A percentile compares a stretch with the other conserved stretches of the same genome.
Evolutionary conservation across 1,140 invertebrate genomes (phyloP).

Genomic region (Cherax destructor): DNA sequence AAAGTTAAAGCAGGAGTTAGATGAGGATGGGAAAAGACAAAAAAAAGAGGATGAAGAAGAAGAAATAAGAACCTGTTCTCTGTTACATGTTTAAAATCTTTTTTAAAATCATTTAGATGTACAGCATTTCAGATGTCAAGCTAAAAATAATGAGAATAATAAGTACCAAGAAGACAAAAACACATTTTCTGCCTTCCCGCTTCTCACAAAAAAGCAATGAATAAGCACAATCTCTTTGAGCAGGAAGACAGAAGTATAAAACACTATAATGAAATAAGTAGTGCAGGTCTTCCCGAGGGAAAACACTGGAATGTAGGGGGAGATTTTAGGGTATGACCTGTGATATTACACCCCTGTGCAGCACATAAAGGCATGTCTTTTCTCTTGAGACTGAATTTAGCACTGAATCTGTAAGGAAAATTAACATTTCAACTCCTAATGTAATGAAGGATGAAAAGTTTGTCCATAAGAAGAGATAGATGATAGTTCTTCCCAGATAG

Average conservation of each 20-base stretch:
- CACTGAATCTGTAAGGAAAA: background rate
- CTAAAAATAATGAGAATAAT: background rate
- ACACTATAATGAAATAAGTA: background rate
- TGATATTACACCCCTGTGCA: background rate
- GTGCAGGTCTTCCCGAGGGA: background rate
- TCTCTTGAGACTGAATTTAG: background rate
- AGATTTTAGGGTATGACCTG: background rate
- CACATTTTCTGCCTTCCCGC: background rate
- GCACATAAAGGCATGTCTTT: background rate
- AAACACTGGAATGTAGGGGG: background rate
- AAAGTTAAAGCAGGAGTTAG: slow-evolving; percentile 32
- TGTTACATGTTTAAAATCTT: background rate
- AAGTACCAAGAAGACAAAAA: background rate
- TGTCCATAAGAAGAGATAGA: background rate
- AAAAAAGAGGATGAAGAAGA: background rate
- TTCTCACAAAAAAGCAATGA: background rate
- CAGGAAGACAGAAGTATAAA: background rate
- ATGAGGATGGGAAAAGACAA: slow-evolving; percentile 35
- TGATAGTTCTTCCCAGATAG: slow-evolving; percentile 20
- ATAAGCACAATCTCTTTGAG: background rate
- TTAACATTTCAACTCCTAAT: background rate
- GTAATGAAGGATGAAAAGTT: slow-evolving; percentile 18
- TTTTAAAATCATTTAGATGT: background rate
- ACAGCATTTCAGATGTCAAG: background rate
- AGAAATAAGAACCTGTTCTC: background rate